Conservation (phyloP, 1,140 invertebrate species). For the Diorhabda carinulata region DNA sequence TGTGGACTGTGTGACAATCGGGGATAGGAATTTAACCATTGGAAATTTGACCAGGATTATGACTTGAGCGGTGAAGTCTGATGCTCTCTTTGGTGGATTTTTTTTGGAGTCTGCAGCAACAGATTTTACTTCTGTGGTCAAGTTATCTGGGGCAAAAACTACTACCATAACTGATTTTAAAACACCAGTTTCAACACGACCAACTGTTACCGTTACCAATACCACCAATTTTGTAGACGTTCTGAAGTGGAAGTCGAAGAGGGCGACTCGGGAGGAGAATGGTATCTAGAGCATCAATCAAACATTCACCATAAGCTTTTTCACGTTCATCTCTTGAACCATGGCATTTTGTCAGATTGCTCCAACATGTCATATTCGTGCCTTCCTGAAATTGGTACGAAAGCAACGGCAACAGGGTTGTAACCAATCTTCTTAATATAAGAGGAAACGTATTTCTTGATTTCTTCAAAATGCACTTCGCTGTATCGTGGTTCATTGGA, state of each 20-base stretch:
- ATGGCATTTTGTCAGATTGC: slow-evolving; percentile 75
- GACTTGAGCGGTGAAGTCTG: slow-evolving; percentile 82
- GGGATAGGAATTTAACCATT: slow-evolving; percentile 89
- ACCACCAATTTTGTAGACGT: slow-evolving; percentile 98
- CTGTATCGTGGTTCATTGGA: slow-evolving; percentile 87
- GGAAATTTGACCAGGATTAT: slow-evolving; percentile 89
- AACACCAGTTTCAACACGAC: slow-evolving; percentile 92
- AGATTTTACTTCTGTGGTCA: slow-evolving; percentile 94
- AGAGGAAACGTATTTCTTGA: slow-evolving; percentile 83
- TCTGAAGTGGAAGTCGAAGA: slow-evolving; percentile 86
- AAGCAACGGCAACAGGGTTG: slow-evolving; percentile 84
- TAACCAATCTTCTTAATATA: slow-evolving; percentile 96
- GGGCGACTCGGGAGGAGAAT: slow-evolving; percentile 82
- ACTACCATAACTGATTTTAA: slow-evolving; percentile 89
- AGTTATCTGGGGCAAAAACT: slow-evolving; percentile 80
- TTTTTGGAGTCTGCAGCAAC: slow-evolving; percentile 87
- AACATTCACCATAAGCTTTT: slow-evolving; percentile 74
- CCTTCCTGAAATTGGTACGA: slow-evolving; percentile 94
- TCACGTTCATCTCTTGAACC: slow-evolving; percentile 91
- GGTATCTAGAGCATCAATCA: slow-evolving; percentile 85
- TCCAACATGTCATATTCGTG: slow-evolving; percentile 93
- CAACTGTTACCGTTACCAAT: slow-evolving; percentile 84
- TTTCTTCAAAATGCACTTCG: slow-evolving; percentile 83
- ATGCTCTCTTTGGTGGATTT: slow-evolving; percentile 78
- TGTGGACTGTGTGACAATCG: slow-evolving; percentile 93